Conservation (phyloP, 2,797 vertebrate genomes). For the Cetoscarus ocellatus region DNA sequence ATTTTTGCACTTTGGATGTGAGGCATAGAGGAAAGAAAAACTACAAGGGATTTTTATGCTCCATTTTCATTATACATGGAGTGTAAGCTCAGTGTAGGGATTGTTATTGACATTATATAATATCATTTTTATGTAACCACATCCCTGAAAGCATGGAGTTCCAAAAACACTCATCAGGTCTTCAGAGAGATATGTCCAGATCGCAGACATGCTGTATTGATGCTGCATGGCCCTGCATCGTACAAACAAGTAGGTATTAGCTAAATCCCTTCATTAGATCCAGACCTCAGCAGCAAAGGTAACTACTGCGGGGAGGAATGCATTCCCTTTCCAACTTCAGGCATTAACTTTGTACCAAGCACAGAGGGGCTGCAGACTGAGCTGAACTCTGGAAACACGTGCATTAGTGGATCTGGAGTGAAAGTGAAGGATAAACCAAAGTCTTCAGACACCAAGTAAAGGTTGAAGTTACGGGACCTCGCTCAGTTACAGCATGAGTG, state of each 20-base stretch:
- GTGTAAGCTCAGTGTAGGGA: too few relatives aligned
- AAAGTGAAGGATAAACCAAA: constrained; percentile 60
- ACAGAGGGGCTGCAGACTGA: constrained; percentile 44
- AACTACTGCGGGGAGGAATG: constrained; percentile 57
- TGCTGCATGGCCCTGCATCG: background rate
- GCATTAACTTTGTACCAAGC: constrained; percentile 65
- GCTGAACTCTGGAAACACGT: constrained; percentile 61
- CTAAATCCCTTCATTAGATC: constrained; percentile 24
- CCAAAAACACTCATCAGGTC: background rate
- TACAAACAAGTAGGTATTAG: constrained; percentile 19
- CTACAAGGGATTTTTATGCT: too few relatives aligned
- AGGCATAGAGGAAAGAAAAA: too few relatives aligned
- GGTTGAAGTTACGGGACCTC: constrained; percentile 24
- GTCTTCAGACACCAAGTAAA: constrained; percentile 9
- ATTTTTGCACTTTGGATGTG: too few relatives aligned
- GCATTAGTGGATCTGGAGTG: constrained; percentile 64
- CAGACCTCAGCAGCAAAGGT: constrained; percentile 20
- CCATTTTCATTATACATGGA: too few relatives aligned
- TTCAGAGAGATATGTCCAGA: constrained; percentile 10
- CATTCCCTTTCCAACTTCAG: constrained; percentile 34
- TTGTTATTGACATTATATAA: too few relatives aligned
- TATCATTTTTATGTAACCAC: too few relatives aligned
- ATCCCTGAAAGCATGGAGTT: background rate
- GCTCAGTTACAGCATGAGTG: constrained; percentile 1
- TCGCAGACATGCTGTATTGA: constrained; percentile 2